A percentile compares a stretch with the other conserved stretches of the same genome.
phyloP scores from a whole-genome alignment of 2,113 vertebrate genomes.

The Aythya baeri region DNA sequence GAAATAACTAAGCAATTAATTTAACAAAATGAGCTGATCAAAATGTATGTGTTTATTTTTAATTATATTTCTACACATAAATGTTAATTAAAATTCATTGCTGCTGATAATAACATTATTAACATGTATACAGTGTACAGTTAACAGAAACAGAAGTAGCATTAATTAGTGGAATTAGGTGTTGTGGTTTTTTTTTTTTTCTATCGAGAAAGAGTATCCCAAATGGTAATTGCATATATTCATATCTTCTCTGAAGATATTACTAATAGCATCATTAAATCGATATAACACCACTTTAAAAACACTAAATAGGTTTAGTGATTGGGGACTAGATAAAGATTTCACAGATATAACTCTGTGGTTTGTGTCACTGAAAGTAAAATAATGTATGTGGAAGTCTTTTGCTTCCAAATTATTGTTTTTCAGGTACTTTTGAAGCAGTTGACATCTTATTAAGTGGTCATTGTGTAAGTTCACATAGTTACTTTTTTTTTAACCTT shows the following conservation, averaged over 20 bases:
- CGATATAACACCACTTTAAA: constrained; percentile 40
- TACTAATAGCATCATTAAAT: constrained; percentile 71
- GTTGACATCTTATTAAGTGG: not conserved
- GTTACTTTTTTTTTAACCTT: not conserved
- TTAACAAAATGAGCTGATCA: constrained; percentile 29
- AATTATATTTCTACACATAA: constrained; percentile 37
- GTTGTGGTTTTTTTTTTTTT: constrained; percentile 48
- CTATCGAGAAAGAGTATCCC: constrained; percentile 32
- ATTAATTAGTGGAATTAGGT: constrained; percentile 70
- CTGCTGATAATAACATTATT: constrained; percentile 71
- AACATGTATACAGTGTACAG: constrained; percentile 59
- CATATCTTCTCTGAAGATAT: constrained; percentile 43
- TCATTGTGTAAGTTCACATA: not conserved
- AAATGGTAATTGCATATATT: constrained; percentile 63
- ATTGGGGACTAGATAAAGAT: not conserved
- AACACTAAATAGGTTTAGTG: constrained; percentile 38
- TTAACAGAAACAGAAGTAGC: constrained; percentile 67
- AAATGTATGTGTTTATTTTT: constrained; percentile 54
- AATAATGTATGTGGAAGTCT: not conserved
- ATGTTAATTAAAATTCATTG: constrained; percentile 68
- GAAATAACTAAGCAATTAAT: not conserved
- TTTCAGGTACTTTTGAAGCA: not conserved
- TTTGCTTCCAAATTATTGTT: not conserved
- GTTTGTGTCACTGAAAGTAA: not conserved
- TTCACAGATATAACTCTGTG: not conserved